These are phyloP conservation scores for Nannoperca australis DNA, from an alignment of 2,797 vertebrate species.

Conservation along the genomic window DNA sequence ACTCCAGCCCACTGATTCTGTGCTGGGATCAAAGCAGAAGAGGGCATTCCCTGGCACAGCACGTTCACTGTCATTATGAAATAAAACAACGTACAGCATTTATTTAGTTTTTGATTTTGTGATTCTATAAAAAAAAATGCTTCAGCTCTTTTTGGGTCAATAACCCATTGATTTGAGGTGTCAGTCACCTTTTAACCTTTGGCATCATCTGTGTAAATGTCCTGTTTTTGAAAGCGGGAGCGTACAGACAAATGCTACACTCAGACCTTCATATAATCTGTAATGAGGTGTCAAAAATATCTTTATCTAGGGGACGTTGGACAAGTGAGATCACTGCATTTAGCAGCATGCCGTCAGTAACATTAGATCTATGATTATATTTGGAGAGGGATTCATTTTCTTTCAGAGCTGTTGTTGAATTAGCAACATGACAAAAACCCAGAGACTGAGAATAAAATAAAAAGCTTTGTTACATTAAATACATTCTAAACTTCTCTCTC, in stretches of 20 bases:
- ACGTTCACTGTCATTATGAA: not conserved
- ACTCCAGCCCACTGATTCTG: conserved; percentile 24
- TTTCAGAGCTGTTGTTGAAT: conserved; percentile 15
- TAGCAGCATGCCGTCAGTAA: conserved; percentile 34
- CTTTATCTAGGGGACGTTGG: not conserved
- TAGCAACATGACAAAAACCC: conserved; percentile 17
- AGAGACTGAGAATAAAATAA: not conserved
- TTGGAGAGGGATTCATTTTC: conserved; percentile 26
- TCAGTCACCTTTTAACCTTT: not conserved
- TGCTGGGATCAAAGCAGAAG: conserved; percentile 29
- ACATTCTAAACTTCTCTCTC: not conserved
- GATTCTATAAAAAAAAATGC: not conserved
- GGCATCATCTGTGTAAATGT: not conserved
- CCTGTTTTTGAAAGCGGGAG: not conserved
- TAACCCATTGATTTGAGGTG: not conserved
- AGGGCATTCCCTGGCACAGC: conserved; percentile 4
- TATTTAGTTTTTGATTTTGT: not conserved
- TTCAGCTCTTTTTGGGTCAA: not conserved
- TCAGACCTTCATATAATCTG: conserved; percentile 25
- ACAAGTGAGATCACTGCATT: conserved; percentile 30
- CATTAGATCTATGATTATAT: conserved; percentile 47
- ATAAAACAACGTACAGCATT: not conserved
- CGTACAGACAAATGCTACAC: not conserved
- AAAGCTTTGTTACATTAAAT: not conserved
- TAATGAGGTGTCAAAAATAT: conserved; percentile 42